Conservation (phyloP, 2,888 invertebrate genomes). For the Acrobasis repandana region DNA sequence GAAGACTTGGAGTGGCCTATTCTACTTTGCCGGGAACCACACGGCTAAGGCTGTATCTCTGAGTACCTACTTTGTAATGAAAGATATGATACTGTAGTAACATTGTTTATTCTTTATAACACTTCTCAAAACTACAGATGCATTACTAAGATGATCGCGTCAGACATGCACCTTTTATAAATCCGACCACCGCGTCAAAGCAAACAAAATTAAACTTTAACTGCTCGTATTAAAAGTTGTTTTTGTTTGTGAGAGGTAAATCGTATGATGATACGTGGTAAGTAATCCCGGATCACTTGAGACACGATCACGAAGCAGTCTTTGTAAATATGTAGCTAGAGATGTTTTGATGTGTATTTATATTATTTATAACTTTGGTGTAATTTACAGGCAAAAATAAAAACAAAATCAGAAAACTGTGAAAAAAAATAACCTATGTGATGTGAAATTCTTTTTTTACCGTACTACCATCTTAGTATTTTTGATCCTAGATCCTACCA, state of each 20-base stretch:
- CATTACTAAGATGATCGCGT: slow-evolving; percentile 45
- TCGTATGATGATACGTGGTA: slow-evolving; percentile 33
- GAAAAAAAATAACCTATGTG: too few species aligned
- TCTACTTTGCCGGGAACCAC: too few species aligned
- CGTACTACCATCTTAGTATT: too few species aligned
- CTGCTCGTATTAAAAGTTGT: neutral
- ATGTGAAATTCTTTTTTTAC: too few species aligned
- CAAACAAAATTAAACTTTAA: slow-evolving; percentile 1
- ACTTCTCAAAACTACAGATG: slow-evolving; percentile 4
- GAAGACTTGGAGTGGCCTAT: too few species aligned
- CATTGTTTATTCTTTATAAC: neutral
- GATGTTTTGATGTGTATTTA: neutral
- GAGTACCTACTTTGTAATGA: too few species aligned
- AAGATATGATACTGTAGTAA: too few species aligned
- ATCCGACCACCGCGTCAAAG: neutral
- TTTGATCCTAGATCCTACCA: too few species aligned
- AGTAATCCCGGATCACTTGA: slow-evolving; percentile 69
- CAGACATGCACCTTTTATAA: slow-evolving; percentile 37
- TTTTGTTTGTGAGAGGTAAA: neutral
- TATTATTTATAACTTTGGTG: neutral
- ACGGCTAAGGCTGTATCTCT: too few species aligned
- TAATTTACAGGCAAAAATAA: neutral
- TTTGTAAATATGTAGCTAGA: slow-evolving; percentile 32
- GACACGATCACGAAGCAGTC: slow-evolving; percentile 52
- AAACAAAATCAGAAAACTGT: neutral